Evolutionary conservation across 2,113 vertebrate species (phyloP).

Genomic region (Aspiorhynchus laticeps): DNA sequence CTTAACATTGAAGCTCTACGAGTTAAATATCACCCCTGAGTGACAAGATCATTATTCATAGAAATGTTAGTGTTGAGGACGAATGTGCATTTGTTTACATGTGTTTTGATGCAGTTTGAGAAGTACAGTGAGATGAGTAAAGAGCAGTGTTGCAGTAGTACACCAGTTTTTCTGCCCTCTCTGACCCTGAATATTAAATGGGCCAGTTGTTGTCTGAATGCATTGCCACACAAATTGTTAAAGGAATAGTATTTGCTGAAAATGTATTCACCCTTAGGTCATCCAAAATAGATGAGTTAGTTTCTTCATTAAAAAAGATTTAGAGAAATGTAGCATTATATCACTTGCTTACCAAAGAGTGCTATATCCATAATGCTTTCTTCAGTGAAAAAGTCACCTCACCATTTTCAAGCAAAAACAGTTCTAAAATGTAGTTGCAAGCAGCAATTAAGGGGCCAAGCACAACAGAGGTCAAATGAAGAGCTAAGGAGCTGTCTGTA

Average conservation of each 20-base stretch:
- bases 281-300: not conserved
- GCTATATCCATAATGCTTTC: too few relatives aligned
- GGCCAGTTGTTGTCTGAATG: not conserved
- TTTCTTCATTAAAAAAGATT: too few relatives aligned
- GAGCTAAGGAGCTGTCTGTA: too few relatives aligned
- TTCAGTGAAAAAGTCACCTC: too few relatives aligned
- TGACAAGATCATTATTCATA: not conserved
- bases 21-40: not conserved
- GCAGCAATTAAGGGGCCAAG: too few relatives aligned
- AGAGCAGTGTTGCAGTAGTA: not conserved
- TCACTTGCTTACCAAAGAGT: too few relatives aligned
- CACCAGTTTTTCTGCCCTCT: not conserved
- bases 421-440: too few relatives aligned
- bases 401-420: too few relatives aligned
- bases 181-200: not conserved
- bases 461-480: too few relatives aligned
- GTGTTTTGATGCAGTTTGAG: not conserved
- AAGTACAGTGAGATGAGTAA: not conserved
- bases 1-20: not conserved
- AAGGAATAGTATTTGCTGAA: not conserved
- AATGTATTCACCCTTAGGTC: not conserved
- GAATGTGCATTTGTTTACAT: not conserved
- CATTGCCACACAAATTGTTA: not conserved
- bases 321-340: too few relatives aligned
- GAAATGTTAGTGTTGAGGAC: not conserved